These are phyloP conservation scores for Lepidurus apus DNA, from an alignment of 1,140 invertebrate genomes.

Conservation along the genomic window DNA sequence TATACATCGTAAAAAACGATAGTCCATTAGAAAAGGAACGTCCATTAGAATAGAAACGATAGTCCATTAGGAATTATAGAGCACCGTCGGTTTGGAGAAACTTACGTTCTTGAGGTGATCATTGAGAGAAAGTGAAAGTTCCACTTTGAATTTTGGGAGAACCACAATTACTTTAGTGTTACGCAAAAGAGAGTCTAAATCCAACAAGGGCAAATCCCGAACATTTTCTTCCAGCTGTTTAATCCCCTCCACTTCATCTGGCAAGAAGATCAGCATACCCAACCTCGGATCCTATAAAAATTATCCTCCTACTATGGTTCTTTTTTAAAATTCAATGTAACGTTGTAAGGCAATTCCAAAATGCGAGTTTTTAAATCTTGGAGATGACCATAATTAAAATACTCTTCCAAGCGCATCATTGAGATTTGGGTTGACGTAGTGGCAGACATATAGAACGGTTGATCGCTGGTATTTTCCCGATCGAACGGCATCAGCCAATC, in stretches of 20 bases:
- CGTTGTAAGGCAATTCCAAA: slow-evolving; percentile 66
- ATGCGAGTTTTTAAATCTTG: slow-evolving; percentile 55
- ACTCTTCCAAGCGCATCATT: slow-evolving; percentile 61
- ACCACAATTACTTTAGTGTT: slow-evolving; percentile 53
- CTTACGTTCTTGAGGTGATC: slow-evolving; percentile 49
- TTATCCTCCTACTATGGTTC: too few relatives aligned
- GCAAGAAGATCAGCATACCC: slow-evolving; percentile 65
- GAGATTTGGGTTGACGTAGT: slow-evolving; percentile 48
- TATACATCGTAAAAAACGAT: background rate
- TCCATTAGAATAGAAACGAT: background rate
- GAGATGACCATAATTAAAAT: slow-evolving; percentile 54
- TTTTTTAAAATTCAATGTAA: slow-evolving; percentile 34
- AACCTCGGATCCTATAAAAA: slow-evolving; percentile 55
- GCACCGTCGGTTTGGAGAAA: background rate
- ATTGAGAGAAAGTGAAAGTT: slow-evolving; percentile 58
- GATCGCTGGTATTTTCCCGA: slow-evolving; percentile 48
- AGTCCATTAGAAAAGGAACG: background rate
- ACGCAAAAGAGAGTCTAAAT: slow-evolving; percentile 49
- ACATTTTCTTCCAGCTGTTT: slow-evolving; percentile 52
- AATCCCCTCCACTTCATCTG: slow-evolving; percentile 56
- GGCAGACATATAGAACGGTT: slow-evolving; percentile 51
- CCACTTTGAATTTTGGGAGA: slow-evolving; percentile 71
- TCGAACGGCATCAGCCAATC: slow-evolving; percentile 65
- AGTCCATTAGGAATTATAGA: background rate
- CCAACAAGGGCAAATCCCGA: slow-evolving; percentile 50